Evolutionary conservation across 2,797 vertebrate species (phyloP).

Genomic region (Furcifer pardalis): DNA sequence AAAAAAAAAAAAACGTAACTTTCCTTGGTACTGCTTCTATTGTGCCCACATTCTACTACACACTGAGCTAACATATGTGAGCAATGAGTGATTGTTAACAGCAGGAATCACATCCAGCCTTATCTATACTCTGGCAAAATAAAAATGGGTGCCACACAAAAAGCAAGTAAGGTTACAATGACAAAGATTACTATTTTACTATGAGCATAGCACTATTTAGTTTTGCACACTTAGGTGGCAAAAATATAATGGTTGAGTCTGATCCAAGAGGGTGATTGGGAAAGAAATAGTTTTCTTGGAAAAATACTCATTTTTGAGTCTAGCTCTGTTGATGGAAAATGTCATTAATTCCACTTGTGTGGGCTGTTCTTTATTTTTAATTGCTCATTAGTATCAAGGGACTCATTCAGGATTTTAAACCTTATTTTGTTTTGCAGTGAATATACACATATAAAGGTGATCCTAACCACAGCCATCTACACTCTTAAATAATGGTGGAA

Average conservation of each 20-base stretch:
- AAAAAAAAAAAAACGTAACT: no score
- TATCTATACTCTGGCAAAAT: no score
- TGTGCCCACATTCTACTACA: no score
- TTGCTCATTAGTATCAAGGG: constrained; percentile 37
- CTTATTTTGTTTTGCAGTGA: neutral
- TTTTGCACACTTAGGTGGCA: constrained; percentile 1
- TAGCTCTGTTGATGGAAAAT: neutral
- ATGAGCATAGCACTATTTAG: neutral
- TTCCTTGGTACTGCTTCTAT: no score
- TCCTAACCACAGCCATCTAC: constrained; percentile 14
- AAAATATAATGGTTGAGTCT: neutral
- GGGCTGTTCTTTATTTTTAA: constrained; percentile 33
- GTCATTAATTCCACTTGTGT: constrained; percentile 24
- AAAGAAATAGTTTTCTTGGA: neutral
- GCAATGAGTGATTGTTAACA: neutral
- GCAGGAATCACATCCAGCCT: neutral
- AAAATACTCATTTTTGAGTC: neutral
- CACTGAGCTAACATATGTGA: no score
- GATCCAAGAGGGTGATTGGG: neutral
- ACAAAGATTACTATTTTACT: no score
- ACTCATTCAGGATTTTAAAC: constrained; percentile 33
- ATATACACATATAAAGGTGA: constrained; percentile 15
- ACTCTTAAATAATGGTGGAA: constrained; percentile 5
- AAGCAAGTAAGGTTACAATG: neutral
- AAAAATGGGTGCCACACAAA: no score